Evolutionary conservation across 2,888 invertebrate species (phyloP).

Genomic region (Griposia aprilina): DNA sequence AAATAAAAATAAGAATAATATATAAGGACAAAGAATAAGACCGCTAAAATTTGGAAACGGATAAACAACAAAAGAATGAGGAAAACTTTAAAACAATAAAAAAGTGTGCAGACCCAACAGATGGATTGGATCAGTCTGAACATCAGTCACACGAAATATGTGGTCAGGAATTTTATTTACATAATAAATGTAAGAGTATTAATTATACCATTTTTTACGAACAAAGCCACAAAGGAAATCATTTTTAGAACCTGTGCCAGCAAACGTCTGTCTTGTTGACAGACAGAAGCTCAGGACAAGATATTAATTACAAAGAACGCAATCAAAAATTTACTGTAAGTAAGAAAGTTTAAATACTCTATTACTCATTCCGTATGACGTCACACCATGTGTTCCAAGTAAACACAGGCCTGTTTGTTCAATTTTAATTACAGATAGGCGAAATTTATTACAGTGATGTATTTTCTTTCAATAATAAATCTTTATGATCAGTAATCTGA

Average conservation of each 20-base stretch:
- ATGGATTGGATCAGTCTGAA: slow-evolving; percentile 19
- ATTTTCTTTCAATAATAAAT: slow-evolving; percentile 27
- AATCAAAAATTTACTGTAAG: slow-evolving; percentile 40
- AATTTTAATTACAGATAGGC: slow-evolving; percentile 51
- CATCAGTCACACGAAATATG: slow-evolving; percentile 26
- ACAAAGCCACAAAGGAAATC: slow-evolving; percentile 25
- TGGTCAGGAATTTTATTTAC: slow-evolving; percentile 36
- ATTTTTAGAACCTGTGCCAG: slow-evolving; percentile 25
- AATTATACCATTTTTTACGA: slow-evolving; percentile 12
- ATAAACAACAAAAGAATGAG: background rate
- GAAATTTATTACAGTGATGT: slow-evolving; percentile 40
- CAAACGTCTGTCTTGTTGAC: slow-evolving; percentile 14
- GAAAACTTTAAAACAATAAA: background rate
- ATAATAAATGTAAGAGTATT: slow-evolving; percentile 18
- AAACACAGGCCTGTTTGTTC: slow-evolving; percentile 48
- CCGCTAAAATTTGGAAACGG: background rate
- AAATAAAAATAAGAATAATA: background rate
- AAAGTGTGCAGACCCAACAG: background rate
- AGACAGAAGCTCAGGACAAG: slow-evolving; percentile 24
- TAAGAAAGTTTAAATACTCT: slow-evolving; percentile 38
- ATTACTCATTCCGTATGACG: slow-evolving; percentile 40
- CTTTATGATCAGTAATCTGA: slow-evolving; percentile 34
- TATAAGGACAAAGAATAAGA: background rate
- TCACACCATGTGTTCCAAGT: slow-evolving; percentile 47
- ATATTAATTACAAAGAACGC: slow-evolving; percentile 52